phyloP scores from a whole-genome alignment of 2,888 invertebrate species.

The Allolobophora icterica region DNA sequence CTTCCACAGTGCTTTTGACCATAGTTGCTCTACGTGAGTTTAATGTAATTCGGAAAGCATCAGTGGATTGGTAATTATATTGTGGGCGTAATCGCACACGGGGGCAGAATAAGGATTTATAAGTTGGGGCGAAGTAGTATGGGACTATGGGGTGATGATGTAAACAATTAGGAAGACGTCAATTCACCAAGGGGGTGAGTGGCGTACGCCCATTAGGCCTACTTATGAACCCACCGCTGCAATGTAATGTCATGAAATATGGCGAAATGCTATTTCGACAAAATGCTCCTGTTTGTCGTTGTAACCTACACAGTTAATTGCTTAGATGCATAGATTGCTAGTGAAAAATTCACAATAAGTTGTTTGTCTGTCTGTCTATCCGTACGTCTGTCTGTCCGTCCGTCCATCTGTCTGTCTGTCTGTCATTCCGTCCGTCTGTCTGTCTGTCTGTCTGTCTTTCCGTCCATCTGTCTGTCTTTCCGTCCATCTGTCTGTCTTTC shows the following conservation, averaged over 20 bases:
- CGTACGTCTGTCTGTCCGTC: neutral
- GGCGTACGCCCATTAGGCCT: neutral
- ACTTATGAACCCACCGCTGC: neutral
- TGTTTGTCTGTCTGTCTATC: neutral
- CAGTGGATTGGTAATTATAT: too few species aligned
- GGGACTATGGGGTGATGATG: neutral
- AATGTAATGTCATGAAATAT: neutral
- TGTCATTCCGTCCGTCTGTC: neutral
- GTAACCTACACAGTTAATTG: neutral
- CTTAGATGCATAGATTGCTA: neutral
- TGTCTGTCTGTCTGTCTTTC: neutral
- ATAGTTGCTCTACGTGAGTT: too few species aligned
- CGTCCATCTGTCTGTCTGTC: neutral
- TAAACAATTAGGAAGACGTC: neutral
- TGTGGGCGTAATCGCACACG: too few species aligned
- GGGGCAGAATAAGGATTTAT: too few species aligned
- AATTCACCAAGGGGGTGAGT: neutral
- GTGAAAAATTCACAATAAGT: neutral
- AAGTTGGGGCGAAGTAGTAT: neutral
- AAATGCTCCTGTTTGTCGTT: neutral
- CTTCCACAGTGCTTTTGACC: neutral
- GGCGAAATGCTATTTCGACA: neutral
- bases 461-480: neutral
- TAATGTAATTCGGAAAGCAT: too few species aligned
- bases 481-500: neutral